Percentiles rank a stretch among this genome's conserved stretches.
Conservation (phyloP, 2,888 invertebrate genomes). For the Chouioia cunea region DNA sequence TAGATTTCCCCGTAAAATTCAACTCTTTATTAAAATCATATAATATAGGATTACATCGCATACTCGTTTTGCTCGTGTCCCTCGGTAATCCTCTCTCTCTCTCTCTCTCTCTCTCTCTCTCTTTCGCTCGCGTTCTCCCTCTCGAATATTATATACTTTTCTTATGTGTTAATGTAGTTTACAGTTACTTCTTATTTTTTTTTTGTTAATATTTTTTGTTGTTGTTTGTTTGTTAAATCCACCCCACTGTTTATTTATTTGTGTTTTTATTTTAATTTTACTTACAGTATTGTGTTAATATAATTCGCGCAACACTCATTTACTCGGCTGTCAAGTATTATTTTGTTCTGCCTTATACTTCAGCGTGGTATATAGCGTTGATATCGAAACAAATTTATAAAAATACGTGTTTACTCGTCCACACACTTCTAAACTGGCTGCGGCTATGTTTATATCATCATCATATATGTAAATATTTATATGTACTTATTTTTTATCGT, state of each 20-base stretch:
- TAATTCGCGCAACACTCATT: slow-evolving; percentile 53
- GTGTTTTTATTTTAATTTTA: slow-evolving; percentile 37
- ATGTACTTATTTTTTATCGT: slow-evolving; percentile 30
- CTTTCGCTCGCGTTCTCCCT: slow-evolving; percentile 37
- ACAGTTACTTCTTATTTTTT: slow-evolving; percentile 47
- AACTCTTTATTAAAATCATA: slow-evolving; percentile 43
- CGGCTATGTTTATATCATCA: slow-evolving; percentile 49
- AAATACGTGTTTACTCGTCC: slow-evolving; percentile 56
- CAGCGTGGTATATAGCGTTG: slow-evolving; percentile 51
- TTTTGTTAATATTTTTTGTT: slow-evolving; percentile 41
- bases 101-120: slow-evolving; percentile 46
- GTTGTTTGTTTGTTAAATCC: slow-evolving; percentile 47
- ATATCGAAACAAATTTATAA: slow-evolving; percentile 62
- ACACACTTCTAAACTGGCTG: slow-evolving; percentile 50
- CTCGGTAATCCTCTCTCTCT: slow-evolving; percentile 21
- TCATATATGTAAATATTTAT: slow-evolving; percentile 38
- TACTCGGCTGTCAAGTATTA: slow-evolving; percentile 42
- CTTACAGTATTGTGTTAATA: slow-evolving; percentile 51
- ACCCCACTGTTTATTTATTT: slow-evolving; percentile 28
- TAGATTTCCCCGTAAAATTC: slow-evolving; percentile 44
- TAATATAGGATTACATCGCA: slow-evolving; percentile 31
- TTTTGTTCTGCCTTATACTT: slow-evolving; percentile 33
- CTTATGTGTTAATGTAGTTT: slow-evolving; percentile 49
- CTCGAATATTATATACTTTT: slow-evolving; percentile 51
- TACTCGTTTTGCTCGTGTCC: slow-evolving; percentile 32